Percentiles rank a stretch among this genome's conserved stretches.
phyloP scores from a whole-genome alignment of 1,140 invertebrate genomes.

The Carposina sasakii region DNA sequence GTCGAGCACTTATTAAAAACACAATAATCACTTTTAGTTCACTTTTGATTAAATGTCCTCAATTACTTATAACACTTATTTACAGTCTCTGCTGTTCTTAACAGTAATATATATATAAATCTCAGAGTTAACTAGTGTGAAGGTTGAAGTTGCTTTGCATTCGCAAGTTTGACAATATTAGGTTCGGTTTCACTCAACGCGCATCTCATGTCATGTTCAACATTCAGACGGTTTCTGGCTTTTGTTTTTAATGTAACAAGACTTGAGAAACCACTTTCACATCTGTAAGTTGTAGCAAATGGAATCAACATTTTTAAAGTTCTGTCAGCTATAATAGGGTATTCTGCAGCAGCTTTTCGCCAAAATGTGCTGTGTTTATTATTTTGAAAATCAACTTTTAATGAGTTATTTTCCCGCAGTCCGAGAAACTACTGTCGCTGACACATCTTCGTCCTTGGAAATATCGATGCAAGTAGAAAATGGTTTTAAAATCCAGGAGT shows the following conservation, averaged over 20 bases:
- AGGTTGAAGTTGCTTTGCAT: conserved; percentile 13
- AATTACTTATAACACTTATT: too few relatives aligned
- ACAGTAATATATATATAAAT: neutral
- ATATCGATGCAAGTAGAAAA: too few relatives aligned
- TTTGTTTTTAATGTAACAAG: conserved; percentile 32
- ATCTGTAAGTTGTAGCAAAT: conserved; percentile 32
- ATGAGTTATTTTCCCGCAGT: conserved; percentile 24
- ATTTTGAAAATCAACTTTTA: conserved; percentile 30
- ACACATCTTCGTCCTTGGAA: too few relatives aligned
- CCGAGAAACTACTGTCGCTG: too few relatives aligned
- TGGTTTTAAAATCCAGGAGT: too few relatives aligned
- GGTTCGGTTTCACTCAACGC: conserved; percentile 24
- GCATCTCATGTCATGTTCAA: conserved; percentile 23
- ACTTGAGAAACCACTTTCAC: conserved; percentile 30
- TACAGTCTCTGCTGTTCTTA: too few relatives aligned
- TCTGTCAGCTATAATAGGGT: too few relatives aligned
- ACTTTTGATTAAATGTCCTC: too few relatives aligned
- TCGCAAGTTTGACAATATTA: conserved; percentile 23
- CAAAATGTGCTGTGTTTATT: conserved; percentile 26
- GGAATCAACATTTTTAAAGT: conserved; percentile 33
- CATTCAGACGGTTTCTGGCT: conserved; percentile 28
- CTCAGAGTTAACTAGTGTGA: conserved; percentile 1
- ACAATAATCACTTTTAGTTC: too few relatives aligned
- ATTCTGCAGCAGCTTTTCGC: conserved; percentile 24
- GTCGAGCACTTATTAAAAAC: too few relatives aligned